Percentiles rank a stretch among this genome's conserved stretches.
phyloP scores from a whole-genome alignment of 2,888 invertebrate genomes.

The Thecophora atra region DNA sequence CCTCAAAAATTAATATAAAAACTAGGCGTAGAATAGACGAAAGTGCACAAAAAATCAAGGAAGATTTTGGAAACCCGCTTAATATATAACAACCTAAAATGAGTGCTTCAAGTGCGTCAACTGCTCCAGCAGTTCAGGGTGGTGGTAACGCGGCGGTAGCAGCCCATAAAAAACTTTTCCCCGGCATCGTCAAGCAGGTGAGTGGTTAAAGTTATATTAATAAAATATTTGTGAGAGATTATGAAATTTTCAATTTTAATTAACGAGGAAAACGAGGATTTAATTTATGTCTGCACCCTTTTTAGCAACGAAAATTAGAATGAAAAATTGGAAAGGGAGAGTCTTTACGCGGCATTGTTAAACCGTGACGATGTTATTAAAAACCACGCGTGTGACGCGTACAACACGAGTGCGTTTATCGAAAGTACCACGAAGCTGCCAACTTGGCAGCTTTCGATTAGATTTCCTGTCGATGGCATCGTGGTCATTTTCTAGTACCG shows the following conservation, averaged over 20 bases:
- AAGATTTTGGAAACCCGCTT: constrained; percentile 48
- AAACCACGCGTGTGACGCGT: constrained; percentile 38
- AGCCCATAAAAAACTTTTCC: constrained; percentile 51
- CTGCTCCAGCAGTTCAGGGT: constrained; percentile 56
- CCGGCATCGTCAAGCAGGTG: constrained; percentile 65
- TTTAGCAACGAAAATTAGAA: background rate
- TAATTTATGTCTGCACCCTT: constrained; percentile 22
- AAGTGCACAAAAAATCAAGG: constrained; percentile 15
- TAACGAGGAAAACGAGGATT: constrained; percentile 42
- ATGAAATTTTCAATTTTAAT: constrained; percentile 12
- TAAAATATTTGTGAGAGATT: constrained; percentile 5
- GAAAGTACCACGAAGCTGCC: constrained; percentile 64
- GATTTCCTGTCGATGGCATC: constrained; percentile 26
- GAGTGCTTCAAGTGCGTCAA: constrained; percentile 58
- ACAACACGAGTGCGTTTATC: constrained; percentile 47
- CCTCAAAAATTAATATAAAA: constrained; percentile 1
- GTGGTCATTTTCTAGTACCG: constrained; percentile 24
- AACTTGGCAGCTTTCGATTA: constrained; percentile 62
- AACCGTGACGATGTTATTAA: constrained; percentile 31
- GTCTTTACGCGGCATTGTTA: constrained; percentile 8
- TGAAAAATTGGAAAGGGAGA: constrained; percentile 20
- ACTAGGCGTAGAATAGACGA: constrained; percentile 1
- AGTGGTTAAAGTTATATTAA: constrained; percentile 43
- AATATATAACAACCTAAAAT: constrained; percentile 50
- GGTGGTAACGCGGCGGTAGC: constrained; percentile 51